Evolutionary conservation across 2,888 invertebrate species (phyloP).

Genomic region (Limnephilus marmoratus): DNA sequence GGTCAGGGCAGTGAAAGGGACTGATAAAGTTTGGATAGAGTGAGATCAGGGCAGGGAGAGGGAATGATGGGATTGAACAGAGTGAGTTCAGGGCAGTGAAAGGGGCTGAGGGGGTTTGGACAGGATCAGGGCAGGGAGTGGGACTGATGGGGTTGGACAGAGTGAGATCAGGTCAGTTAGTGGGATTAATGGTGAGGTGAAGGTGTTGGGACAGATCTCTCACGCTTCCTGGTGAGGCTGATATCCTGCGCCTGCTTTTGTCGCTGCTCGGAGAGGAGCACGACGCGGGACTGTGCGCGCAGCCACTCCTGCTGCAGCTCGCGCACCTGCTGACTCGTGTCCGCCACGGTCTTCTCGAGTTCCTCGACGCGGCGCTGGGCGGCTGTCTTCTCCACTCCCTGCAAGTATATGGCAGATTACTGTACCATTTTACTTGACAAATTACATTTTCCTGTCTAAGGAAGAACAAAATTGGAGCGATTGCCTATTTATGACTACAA

Average conservation of each 20-base stretch:
- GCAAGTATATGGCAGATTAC: conserved; percentile 52
- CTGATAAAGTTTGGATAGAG: no score
- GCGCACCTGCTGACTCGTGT: conserved; percentile 80
- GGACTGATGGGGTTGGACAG: not conserved
- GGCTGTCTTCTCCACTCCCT: conserved; percentile 74
- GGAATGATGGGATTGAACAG: no score
- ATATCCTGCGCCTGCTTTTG: conserved; percentile 83
- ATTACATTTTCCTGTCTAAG: no score
- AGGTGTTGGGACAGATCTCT: not conserved
- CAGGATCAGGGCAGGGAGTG: not conserved
- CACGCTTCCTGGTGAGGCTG: conserved; percentile 83
- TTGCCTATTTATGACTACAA: not conserved
- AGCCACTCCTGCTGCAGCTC: conserved; percentile 86
- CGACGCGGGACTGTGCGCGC: conserved; percentile 84
- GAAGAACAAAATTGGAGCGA: not conserved
- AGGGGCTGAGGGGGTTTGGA: not conserved
- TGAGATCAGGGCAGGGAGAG: not conserved
- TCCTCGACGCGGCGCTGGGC: conserved; percentile 81
- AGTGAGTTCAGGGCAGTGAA: not conserved
- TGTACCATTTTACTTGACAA: not conserved
- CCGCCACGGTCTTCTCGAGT: conserved; percentile 81
- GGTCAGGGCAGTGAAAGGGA: not conserved
- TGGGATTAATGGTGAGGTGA: not conserved
- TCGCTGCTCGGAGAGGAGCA: conserved; percentile 82
- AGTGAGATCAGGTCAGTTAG: not conserved